Base-by-base conservation (phyloP, 2,113 vertebrate species). In the Ellobius talpinus region DNA sequence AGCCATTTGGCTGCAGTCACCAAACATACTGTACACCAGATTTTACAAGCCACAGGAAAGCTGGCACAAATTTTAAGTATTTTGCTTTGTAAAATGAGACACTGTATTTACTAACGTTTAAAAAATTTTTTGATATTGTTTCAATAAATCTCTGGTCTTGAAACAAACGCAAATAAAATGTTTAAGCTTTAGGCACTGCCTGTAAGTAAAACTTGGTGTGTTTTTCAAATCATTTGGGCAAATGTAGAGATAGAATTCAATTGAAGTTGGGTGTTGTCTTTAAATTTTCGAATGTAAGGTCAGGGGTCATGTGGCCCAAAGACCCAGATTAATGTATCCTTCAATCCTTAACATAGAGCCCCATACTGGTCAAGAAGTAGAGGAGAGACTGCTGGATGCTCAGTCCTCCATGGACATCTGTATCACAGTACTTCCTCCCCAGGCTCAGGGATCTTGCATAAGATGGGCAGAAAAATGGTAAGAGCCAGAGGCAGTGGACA, bases 31-130 rank as follows among this genome's bases (percentile, higher is more conserved):
- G 98, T 97, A 98, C 87, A 98, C 97, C 98, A 98, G 97, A 98
- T 98, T 98, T 98, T 98, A 97, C 88, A 97, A 98, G 98, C 98
- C 98, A 98, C 98, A 98, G 97, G 98, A 97, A 98, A 98, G 97
- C 96, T 98, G 98, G 98, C 98, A 98, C 97, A 97, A 92, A 96
- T 95, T 97, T 97, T 97, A 96, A 98, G 97, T 98, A 98, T 98
- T 98, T 98, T 98, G 98, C 97, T 98, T 97, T 97, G 97, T 97
- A 97, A 97, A 98, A 98, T 95, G 90, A 98, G 96, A 97, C 82
- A 82, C 94, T 97, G 94, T 98, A 98, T 98, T 98, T 98, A 98
- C 97, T 97, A 92, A 98, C 97, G 93, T 98, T 98, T 97, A 94
- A 97, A 97, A 79, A 97, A 97, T 94, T 97, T 97, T 98, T 97